These are phyloP conservation scores for Geotrupes spiniger DNA, from an alignment of 2,888 invertebrate genomes.

Conservation along the genomic window DNA sequence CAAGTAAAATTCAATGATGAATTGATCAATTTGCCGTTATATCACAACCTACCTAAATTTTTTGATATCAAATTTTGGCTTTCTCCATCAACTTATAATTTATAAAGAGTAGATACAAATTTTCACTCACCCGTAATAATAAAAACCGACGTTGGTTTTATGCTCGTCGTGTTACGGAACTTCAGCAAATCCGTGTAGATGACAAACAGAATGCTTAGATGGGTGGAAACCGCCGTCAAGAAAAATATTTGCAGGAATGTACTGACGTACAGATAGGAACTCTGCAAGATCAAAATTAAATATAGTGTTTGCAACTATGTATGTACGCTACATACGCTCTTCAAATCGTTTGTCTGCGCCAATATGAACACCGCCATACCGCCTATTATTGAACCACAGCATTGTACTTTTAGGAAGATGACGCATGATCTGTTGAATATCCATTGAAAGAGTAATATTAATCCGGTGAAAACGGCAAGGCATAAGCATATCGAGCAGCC, in stretches of 20 bases:
- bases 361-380: conserved; percentile 62
- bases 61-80: no score
- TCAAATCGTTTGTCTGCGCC: conserved; percentile 51
- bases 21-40: no score
- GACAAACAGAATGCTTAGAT: conserved; percentile 66
- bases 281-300: conserved; percentile 48
- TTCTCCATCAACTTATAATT: no score
- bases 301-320: conserved; percentile 1
- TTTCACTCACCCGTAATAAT: conserved; percentile 54
- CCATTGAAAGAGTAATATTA: conserved; percentile 53
- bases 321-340: conserved; percentile 46
- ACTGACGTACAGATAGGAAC: conserved; percentile 58
- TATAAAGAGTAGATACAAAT: neutral
- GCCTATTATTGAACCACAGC: conserved; percentile 65
- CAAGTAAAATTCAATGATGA: no score
- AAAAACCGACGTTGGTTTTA: conserved; percentile 63
- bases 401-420: conserved; percentile 65
- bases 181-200: conserved; percentile 68
- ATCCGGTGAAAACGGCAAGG: conserved; percentile 50
- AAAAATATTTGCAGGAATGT: conserved; percentile 62
- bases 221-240: conserved; percentile 66
- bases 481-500: conserved; percentile 56
- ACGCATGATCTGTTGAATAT: conserved; percentile 55
- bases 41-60: no score
- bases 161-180: conserved; percentile 52